Base-by-base conservation (phyloP, 2,113 vertebrate genomes). In the Marmota flaviventris region DNA sequence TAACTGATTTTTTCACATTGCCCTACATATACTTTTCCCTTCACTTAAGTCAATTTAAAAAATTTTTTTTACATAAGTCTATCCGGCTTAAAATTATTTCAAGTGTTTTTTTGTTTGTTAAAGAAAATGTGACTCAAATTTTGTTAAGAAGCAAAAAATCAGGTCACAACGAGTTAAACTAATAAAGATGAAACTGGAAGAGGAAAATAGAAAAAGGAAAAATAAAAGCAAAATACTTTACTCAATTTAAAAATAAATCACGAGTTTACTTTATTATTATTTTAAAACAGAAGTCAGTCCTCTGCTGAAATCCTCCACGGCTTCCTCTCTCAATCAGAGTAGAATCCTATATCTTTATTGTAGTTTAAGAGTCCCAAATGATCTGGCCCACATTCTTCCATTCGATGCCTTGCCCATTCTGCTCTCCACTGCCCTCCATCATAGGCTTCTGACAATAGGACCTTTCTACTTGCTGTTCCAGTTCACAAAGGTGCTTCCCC, bases 211-310 rank as follows among this genome's bases (percentile, higher is more conserved):
- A 61, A 56, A 27, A 48, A 42, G 18, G 56, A 25, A n/a, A 91
- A 79, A 75, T 22, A 37, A 69, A 73, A 84, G 61, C n/a, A 94
- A 94, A 90, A 84, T 63, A 53, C 12, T 81, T 18, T 83, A 72
- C 48, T 8, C 67, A 94, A 67, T 25, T 67, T n/a, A 34, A 81
- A 87, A 93, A 72, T 51, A 81, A 94, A 18, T 75, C 27, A 39
- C 42, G 48, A 76, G 56, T 48, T 72, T 67, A 67, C 12, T 56
- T 82, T 61, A 91, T 63, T 76, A 56, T 65, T 20, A 48, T 81
- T 91, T 69, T 81, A 34, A 39, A 17, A 69, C 13, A 69, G 72
- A 76, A 39, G n/a, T 51, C 34, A 73, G 22, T 48, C 56, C 25
- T 73, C n/a, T 73, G 24, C 85, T 56, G 22, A 78, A 93, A 78